A percentile compares a stretch with the other conserved stretches of the same genome.
These are phyloP conservation scores for Cantharis flavilabris DNA, from an alignment of 2,888 invertebrate genomes.

Conservation along the genomic window DNA sequence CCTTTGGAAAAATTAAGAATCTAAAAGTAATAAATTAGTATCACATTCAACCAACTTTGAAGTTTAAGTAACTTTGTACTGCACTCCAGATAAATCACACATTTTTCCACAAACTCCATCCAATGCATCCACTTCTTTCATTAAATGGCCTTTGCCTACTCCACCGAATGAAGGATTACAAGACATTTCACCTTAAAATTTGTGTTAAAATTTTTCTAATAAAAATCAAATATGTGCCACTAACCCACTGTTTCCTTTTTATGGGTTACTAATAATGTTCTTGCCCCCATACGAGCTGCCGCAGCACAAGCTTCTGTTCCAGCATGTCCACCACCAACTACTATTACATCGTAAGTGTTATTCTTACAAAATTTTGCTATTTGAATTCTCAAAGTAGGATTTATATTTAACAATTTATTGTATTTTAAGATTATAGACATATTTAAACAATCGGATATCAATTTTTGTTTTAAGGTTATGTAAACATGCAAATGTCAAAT, in stretches of 20 bases:
- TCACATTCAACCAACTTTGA: neutral
- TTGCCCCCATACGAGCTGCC: constrained; percentile 80
- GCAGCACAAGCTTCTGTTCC: constrained; percentile 87
- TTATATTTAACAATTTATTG: neutral
- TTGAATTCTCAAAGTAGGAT: neutral
- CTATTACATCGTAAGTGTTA: constrained; percentile 69
- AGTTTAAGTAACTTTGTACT: constrained; percentile 69
- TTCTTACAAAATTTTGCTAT: constrained; percentile 9
- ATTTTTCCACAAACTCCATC: constrained; percentile 83
- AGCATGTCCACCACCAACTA: constrained; percentile 91
- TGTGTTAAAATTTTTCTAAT: neutral
- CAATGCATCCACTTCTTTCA: constrained; percentile 85
- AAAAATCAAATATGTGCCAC: neutral
- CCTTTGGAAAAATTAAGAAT: constrained; percentile 80
- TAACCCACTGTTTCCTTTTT: constrained; percentile 81
- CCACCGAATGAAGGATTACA: constrained; percentile 94
- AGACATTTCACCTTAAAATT: constrained; percentile 80
- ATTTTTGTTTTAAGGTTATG: neutral
- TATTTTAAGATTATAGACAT: neutral
- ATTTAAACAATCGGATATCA: too few species aligned
- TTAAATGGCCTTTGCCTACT: constrained; percentile 87
- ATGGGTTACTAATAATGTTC: constrained; percentile 81
- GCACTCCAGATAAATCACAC: constrained; percentile 80
- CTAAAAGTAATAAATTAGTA: constrained; percentile 45
- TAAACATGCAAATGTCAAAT: neutral